Evolutionary conservation across 2,888 invertebrate species (phyloP).

Genomic region (Rotaria macrura): DNA sequence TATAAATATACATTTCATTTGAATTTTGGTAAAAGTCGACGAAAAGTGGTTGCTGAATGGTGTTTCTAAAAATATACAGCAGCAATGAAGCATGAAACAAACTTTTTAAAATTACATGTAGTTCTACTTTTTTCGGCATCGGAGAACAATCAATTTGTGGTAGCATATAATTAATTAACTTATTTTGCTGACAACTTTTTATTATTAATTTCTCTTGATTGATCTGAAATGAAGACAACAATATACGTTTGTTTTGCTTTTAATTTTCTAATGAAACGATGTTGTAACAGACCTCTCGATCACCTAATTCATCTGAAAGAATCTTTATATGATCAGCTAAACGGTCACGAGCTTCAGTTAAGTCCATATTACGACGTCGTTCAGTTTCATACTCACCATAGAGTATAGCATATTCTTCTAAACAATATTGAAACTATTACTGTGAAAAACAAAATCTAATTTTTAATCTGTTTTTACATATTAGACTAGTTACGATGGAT

Average conservation of each 20-base stretch:
- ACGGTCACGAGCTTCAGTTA: conserved; percentile 11
- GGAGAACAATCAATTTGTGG: conserved; percentile 15
- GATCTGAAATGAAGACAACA: neutral
- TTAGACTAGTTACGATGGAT: too few species aligned
- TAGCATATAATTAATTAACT: conserved; percentile 11
- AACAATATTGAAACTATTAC: neutral
- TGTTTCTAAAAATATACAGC: neutral
- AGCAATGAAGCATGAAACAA: too few species aligned
- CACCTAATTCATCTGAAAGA: neutral
- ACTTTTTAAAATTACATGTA: neutral
- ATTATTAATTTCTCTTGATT: conserved; percentile 14
- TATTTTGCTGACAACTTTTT: conserved; percentile 10
- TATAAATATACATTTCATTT: neutral
- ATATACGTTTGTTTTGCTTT: neutral
- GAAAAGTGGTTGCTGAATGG: neutral
- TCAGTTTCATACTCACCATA: neutral
- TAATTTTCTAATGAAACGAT: neutral
- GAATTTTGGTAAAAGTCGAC: neutral
- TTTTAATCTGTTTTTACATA: too few species aligned
- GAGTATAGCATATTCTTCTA: neutral
- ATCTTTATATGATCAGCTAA: neutral
- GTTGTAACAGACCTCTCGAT: neutral
- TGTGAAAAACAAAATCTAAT: too few species aligned
- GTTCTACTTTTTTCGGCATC: neutral
- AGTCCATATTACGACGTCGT: conserved; percentile 16